Evolutionary conservation across 2,888 invertebrate species (phyloP), one percentile per base, ranked within the genome.

Genomic region (Epistrophe eligans): DNA sequence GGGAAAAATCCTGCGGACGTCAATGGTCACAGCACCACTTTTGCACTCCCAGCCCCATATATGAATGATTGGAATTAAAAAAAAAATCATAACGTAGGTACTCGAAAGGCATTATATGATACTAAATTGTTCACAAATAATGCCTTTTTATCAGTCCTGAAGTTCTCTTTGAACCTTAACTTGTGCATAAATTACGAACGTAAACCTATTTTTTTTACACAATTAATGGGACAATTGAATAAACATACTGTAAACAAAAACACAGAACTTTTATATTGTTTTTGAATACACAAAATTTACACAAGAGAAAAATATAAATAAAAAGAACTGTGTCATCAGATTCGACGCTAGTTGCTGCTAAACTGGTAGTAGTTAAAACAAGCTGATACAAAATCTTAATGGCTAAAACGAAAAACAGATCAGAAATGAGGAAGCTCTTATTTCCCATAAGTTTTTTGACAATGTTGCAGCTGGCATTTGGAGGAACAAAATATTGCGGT

Each of bases 401-500:
- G 35, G 35, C n/a, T 38, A 58, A 58, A 35, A 10, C 17, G 11
- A 38, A 9, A 17, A 35, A 35, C 10, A 58, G 11, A 38, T 17
- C 35, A 15, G 38, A 35, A 35, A 58, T 58, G 11, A 35, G 17
- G 6, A 58, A 38, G n/a, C 6, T 58, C 4, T 38, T 35, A 4
- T 38, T 38, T 15, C 5, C 38, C 10, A 17, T 58, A 17, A 10
- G 38, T 17, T 58, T 17, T 17, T 13, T 58, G 11, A 5, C 58
- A 38, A 58, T 58, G 17, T 17, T 58, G 11, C 58, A 58, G 38
- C 38, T 58, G n/a, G 58, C 58, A 38, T 58, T 58, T 17, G 58
- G 58, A 11, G 58, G 58, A 38, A 17, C 58, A 38, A 58, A 17
- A 58, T 58, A 38, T 17, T 58, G 58, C 24, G 58, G 58, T 9